Base-by-base conservation (phyloP, 2,113 vertebrate genomes). In the Nibea coibor region DNA sequence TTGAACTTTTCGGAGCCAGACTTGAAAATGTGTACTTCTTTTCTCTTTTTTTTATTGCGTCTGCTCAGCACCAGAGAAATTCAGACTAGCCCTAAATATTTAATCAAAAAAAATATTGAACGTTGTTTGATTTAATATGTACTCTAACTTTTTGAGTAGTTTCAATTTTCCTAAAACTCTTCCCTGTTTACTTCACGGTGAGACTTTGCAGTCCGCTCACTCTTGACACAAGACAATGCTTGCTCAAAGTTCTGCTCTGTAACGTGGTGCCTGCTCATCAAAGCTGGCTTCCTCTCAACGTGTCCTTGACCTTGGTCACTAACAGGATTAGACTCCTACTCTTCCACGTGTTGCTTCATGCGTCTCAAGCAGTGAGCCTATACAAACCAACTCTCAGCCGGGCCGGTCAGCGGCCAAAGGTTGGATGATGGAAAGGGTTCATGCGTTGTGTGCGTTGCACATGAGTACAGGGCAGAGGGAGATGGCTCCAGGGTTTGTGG, bases 291-390 rank as follows among this genome's bases (percentile, higher is more conserved):
- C 70, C 65, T 35, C 66, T 53, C 82, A 72, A 72, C 88, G 72
- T 83, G 92, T 91, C 93, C 92, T 94, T 95, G 93, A 94, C 93
- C 92, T 89, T 43, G 83, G 80, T 31, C 66, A 45, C 80, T 95
- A 94, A 95, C 87, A 84, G 87, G 95, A 95, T 95, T 94, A 94
- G 75, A 74, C 70, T 90, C 22, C 83, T 89, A 75, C 87, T 81
- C 82, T 71, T 77, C 75, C 91, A 91, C 86, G 77, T 92, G 91
- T 68, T 74, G 79, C 83, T 69, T 87, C 88, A 57, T 90, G 84
- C 22, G 84, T 85, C 85, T 81, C 68, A 89, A 77, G 74, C 72
- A 67, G 74, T 82, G 80, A 92, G 78, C 88, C 85, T 48, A 82
- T 31, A 51, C 69, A 74, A 24, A 80, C 81, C 56, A 39, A 35